Evolutionary conservation across 2,888 invertebrate species (phyloP).

Genomic region (Mantis religiosa): DNA sequence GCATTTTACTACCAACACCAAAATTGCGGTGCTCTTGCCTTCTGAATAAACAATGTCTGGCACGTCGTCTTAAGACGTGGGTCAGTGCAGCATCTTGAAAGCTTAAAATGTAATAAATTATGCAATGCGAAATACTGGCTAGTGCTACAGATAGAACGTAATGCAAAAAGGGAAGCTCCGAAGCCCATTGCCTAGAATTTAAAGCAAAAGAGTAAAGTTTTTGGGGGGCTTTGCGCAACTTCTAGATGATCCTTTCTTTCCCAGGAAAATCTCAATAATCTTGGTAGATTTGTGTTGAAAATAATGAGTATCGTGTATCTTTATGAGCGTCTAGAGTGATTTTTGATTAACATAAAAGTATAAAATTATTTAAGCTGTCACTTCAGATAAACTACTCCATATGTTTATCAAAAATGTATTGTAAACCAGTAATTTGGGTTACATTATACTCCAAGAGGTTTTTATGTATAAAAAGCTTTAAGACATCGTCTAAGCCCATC

Average conservation of each 20-base stretch:
- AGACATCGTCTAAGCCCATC: no score
- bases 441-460: no score
- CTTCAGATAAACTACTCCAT: no score
- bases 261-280: neutral
- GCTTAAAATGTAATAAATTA: neutral
- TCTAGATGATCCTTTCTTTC: neutral
- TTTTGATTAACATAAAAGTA: no score
- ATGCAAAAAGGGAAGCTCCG: neutral
- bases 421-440: no score
- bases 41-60: neutral
- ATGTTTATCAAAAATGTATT: no score
- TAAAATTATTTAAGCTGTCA: no score
- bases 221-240: neutral
- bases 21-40: neutral
- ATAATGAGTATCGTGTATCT: no score
- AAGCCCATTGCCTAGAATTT: neutral
- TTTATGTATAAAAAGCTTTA: no score
- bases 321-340: no score
- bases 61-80: neutral
- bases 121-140: neutral
- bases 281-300: neutral
- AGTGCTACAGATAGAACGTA: neutral
- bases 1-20: neutral
- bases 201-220: neutral
- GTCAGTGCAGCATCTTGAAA: neutral